Percentiles rank a stretch among this genome's conserved stretches.
phyloP scores from a whole-genome alignment of 2,888 invertebrate genomes.

The Pyrochroa serraticornis region DNA sequence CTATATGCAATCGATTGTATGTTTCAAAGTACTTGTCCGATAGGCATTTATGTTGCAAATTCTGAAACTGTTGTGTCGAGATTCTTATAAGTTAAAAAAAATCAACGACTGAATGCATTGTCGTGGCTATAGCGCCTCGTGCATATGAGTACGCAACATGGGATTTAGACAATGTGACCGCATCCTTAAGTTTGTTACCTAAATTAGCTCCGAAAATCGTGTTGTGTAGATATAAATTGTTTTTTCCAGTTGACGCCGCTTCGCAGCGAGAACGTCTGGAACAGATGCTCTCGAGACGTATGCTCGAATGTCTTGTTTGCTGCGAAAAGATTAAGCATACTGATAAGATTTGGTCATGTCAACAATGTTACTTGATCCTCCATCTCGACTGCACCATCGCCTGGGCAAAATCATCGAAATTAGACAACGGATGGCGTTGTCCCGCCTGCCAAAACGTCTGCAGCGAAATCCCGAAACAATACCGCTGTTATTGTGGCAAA shows the following conservation, averaged over 20 bases:
- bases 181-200: too few species aligned
- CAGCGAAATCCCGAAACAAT: conserved; percentile 75
- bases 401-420: conserved; percentile 86
- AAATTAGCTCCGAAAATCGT: too few species aligned
- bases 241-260: conserved; percentile 61
- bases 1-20: too few species aligned
- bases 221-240: too few species aligned
- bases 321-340: conserved; percentile 83
- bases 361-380: conserved; percentile 89
- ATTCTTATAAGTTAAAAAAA: too few species aligned
- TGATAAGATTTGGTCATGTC: conserved; percentile 89
- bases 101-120: too few species aligned
- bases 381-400: conserved; percentile 89
- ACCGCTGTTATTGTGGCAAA: conserved; percentile 91
- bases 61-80: too few species aligned
- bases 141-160: too few species aligned
- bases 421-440: conserved; percentile 88
- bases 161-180: too few species aligned
- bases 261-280: conserved; percentile 85
- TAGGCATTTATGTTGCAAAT: too few species aligned
- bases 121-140: too few species aligned
- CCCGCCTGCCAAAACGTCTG: conserved; percentile 92
- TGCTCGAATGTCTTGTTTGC: conserved; percentile 93
- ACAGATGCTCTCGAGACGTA: conserved; percentile 80
- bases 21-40: too few species aligned